phyloP scores from a whole-genome alignment of 2,113 vertebrate species.

The Ivindomyrus marchei region DNA sequence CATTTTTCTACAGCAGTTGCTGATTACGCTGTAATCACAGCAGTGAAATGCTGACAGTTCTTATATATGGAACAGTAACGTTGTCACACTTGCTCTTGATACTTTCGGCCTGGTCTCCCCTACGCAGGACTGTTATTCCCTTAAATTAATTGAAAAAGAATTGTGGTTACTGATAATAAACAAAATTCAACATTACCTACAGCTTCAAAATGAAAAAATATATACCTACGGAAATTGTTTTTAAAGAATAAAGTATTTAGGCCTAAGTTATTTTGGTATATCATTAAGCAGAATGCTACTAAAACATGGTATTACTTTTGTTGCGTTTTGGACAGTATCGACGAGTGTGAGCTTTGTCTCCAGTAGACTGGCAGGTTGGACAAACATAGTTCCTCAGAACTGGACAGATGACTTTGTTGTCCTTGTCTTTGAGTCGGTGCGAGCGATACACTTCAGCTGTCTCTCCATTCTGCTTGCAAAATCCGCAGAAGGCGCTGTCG shows the following conservation, averaged over 20 bases:
- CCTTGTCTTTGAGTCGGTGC: conserved; percentile 58
- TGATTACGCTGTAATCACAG: neutral
- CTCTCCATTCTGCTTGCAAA: conserved; percentile 76
- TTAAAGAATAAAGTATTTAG: neutral
- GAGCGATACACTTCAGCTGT: conserved; percentile 57
- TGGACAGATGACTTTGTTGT: conserved; percentile 66
- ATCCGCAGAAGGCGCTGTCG: conserved; percentile 45
- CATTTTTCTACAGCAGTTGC: neutral
- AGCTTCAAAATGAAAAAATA: neutral
- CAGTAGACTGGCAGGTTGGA: conserved; percentile 63
- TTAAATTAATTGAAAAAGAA: neutral
- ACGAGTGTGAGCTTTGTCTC: conserved; percentile 69
- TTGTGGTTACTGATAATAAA: neutral
- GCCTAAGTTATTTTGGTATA: neutral
- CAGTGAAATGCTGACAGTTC: neutral
- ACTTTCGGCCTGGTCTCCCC: neutral
- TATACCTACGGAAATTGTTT: neutral
- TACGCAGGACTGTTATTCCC: neutral
- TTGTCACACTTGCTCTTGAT: neutral
- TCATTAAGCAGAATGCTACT: neutral
- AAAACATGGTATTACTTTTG: neutral
- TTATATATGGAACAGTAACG: neutral
- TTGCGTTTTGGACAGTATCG: conserved; percentile 62
- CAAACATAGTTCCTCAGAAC: conserved; percentile 72
- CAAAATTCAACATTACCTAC: neutral